Evolutionary conservation across 2,797 vertebrate genomes (phyloP).

Genomic region (Myripristis murdjan): DNA sequence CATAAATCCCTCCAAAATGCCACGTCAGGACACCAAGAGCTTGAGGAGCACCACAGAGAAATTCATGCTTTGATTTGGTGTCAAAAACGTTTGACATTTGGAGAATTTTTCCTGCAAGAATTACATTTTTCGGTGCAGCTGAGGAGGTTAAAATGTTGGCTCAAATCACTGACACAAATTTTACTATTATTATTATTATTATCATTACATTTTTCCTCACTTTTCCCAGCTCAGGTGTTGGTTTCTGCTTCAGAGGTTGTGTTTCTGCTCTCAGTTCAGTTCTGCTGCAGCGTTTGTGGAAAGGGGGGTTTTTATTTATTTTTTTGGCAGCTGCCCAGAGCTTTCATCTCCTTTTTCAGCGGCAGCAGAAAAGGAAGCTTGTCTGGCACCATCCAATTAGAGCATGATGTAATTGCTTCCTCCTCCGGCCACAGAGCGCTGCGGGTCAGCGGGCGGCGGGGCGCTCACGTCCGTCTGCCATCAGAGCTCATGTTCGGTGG

Average conservation of each 20-base stretch:
- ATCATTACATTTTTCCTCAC: no score
- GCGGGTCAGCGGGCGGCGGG: slow-evolving; percentile 19
- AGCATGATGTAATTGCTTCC: slow-evolving; percentile 71
- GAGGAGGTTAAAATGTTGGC: no score
- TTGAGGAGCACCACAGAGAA: no score
- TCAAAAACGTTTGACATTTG: no score
- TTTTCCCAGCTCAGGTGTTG: no score
- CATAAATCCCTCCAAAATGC: no score
- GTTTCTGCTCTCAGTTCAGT: slow-evolving; percentile 1
- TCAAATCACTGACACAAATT: no score
- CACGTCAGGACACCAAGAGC: no score
- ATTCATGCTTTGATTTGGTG: no score
- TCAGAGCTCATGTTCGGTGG: not conserved
- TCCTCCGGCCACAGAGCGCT: slow-evolving; percentile 27
- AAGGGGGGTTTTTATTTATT: not conserved
- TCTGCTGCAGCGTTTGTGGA: slow-evolving; percentile 21
- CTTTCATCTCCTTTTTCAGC: slow-evolving; percentile 72
- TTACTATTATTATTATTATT: no score
- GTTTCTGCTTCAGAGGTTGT: not conserved
- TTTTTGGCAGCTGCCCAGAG: slow-evolving; percentile 6
- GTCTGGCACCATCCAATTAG: slow-evolving; percentile 73
- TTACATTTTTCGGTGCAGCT: no score
- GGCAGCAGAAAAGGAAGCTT: slow-evolving; percentile 72
- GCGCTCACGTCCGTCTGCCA: not conserved
- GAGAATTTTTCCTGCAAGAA: no score